Conservation (phyloP, 1,140 invertebrate species). For the Limonius californicus region DNA sequence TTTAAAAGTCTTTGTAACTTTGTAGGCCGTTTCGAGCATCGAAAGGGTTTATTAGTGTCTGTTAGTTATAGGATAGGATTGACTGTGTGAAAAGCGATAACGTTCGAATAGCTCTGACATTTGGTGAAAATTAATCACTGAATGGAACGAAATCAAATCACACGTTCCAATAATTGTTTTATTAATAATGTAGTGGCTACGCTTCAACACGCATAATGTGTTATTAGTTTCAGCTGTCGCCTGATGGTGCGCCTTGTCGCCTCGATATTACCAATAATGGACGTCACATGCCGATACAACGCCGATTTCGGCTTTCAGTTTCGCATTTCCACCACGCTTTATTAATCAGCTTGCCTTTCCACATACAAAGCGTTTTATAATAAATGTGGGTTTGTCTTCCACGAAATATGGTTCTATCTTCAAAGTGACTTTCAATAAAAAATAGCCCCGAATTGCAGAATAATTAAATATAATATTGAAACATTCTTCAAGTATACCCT, state of each 20-base stretch:
- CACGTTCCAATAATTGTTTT: constrained; percentile 15
- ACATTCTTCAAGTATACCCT: no score
- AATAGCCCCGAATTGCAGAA: no score
- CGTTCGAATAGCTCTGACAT: not conserved
- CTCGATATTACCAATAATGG: constrained; percentile 15
- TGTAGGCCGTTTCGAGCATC: no score
- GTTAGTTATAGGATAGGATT: no score
- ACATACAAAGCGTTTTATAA: no score
- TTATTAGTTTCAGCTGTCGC: constrained; percentile 14
- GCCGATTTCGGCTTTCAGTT: constrained; percentile 8
- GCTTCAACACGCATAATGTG: constrained; percentile 14
- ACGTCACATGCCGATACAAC: constrained; percentile 13
- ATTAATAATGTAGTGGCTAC: constrained; percentile 14
- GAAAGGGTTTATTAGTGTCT: constrained; percentile 1
- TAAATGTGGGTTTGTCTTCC: no score
- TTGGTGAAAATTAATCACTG: not conserved
- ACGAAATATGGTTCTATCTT: no score
- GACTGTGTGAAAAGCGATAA: not conserved
- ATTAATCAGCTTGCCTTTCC: no score
- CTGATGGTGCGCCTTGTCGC: constrained; percentile 3
- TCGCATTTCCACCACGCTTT: not conserved
- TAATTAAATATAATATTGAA: no score
- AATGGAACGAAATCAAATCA: constrained; percentile 6
- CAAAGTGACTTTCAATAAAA: no score
- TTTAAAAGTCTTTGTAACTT: no score